Conservation (phyloP, 2,113 vertebrate species). For the Cryptotis parvus region DNA sequence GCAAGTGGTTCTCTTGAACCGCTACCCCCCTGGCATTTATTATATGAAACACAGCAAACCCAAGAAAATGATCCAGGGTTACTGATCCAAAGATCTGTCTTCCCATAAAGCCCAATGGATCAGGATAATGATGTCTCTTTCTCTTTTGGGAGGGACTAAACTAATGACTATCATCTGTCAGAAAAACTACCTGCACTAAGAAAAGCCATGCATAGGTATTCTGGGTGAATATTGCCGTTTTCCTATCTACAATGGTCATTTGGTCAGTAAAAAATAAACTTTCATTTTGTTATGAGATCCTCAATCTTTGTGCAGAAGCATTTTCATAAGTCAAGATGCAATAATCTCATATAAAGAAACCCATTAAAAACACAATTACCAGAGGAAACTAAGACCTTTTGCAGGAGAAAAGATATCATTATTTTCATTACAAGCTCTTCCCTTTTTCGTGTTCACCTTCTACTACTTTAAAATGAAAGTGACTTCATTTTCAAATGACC, state of each 20-base stretch:
- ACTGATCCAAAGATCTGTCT: background rate
- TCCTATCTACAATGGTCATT: background rate
- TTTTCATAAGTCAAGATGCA: background rate
- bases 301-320: background rate
- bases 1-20: background rate
- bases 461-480: constrained; percentile 58
- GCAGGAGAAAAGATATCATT: constrained; percentile 58
- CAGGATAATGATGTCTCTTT: background rate
- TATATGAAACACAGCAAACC: background rate
- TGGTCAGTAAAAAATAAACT: background rate
- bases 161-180: background rate
- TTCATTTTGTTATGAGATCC: background rate
- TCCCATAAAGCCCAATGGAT: background rate
- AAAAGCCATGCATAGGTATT: background rate
- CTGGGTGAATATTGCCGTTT: background rate
- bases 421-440: constrained; percentile 82
- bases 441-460: constrained; percentile 71
- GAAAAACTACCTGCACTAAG: background rate
- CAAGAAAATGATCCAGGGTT: background rate
- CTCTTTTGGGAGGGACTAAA: background rate
- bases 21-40: too few species aligned
- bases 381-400: constrained; percentile 69
- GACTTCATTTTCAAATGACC: constrained; percentile 83
- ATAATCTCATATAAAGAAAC: constrained; percentile 24
- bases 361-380: constrained; percentile 70